Evolutionary conservation across 2,888 invertebrate genomes (phyloP), one percentile per base, ranked within the genome.

Genomic region (Gymnosoma rotundatum): DNA sequence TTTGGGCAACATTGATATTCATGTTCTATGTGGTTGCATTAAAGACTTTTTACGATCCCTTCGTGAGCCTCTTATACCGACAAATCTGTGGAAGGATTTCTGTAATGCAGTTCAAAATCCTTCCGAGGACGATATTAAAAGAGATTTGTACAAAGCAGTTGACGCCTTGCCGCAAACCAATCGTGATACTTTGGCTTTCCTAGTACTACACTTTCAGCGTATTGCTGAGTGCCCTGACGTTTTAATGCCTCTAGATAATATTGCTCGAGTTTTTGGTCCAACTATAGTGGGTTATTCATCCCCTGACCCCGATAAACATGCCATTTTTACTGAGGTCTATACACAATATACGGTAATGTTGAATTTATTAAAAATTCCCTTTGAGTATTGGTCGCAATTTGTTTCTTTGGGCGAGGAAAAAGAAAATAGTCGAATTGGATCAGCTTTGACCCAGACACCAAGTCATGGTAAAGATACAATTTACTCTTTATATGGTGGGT

Each of bases 11-110:
- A 93, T 95, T 18, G 97, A 99, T 91, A 94, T 98, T 38, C 96
- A 98, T 92, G 96, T 96, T 0, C 93, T 99, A 45, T 98, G 98
- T 92, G 97, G 98, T 60, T 97, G 97, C 83, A 94, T 99, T 61
- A 99, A 99, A 93, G 97, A 98, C 92, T 99, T 99, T 93, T 93
- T 99, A 76, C 95, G 98, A 7, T 95, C 95, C 0, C 93, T 99
- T 32, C 95, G 95, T 74, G 99, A 99, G 91, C 98, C 99, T 0
- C 93, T 99, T 0, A 95, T 99, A 75, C 97, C 98, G 0, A 94
- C 94, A 64, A 94, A 94, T 18, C 94, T 97, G 67, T 97, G 98
- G 97, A 94, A 94, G 25, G 94, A 94, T 88, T 95, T 96, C 90
- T 91, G 90, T 70, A 92, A 92, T 87, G 92, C 92, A 2, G 91